phyloP scores from a whole-genome alignment of 2,888 invertebrate species.

The Serripes groenlandicus region DNA sequence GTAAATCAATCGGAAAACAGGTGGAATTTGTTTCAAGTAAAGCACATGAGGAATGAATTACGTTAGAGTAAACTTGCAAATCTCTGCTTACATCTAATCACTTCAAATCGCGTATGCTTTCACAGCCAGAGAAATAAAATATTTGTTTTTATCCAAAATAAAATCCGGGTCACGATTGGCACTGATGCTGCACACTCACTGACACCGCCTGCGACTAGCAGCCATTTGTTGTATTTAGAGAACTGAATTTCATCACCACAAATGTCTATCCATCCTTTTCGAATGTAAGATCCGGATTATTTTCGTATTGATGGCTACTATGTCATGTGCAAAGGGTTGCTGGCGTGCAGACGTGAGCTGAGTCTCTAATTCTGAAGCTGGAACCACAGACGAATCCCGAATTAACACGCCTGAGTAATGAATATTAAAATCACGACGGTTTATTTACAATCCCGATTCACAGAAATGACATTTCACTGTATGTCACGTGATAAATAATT shows the following conservation, averaged over 20 bases:
- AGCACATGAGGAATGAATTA: too few relatives aligned
- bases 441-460: slow-evolving; percentile 26
- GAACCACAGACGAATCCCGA: background rate
- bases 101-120: too few relatives aligned
- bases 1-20: too few relatives aligned
- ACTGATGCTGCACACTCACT: background rate
- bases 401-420: slow-evolving; percentile 2
- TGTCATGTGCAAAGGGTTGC: background rate
- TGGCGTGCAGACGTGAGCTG: background rate
- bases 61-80: too few relatives aligned
- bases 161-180: background rate
- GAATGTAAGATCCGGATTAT: slow-evolving; percentile 10
- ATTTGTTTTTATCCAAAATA: too few relatives aligned
- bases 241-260: background rate
- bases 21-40: too few relatives aligned
- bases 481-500: slow-evolving; percentile 67
- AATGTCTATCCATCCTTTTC: background rate
- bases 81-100: too few relatives aligned
- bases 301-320: too few relatives aligned
- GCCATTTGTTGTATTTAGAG: background rate
- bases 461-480: slow-evolving; percentile 58
- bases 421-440: slow-evolving; percentile 38
- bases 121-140: too few relatives aligned
- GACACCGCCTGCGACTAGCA: background rate
- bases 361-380: background rate